Base-by-base conservation (phyloP, 2,113 vertebrate species). In the Lophius piscatorius region DNA sequence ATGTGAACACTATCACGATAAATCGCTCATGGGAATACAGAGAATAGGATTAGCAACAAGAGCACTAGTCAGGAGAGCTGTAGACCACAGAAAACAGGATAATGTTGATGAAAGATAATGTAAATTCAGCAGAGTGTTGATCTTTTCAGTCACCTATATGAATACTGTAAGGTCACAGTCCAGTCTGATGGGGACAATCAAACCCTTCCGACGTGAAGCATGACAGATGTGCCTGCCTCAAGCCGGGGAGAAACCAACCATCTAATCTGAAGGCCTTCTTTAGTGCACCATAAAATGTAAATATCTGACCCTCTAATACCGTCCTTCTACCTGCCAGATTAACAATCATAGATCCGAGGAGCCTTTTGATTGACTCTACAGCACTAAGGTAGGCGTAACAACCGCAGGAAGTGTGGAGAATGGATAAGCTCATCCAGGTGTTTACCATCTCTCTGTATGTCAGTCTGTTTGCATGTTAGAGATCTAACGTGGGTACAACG, bases 241-340 rank as follows among this genome's bases (percentile, higher is more conserved):
- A 35, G 58, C 42, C 58, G 20, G 9, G n/a, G 41, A 61, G 49
- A 70, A 55, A 41, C 41, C n/a, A 80, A 63, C 87, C 86, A 81
- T 46, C 51, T 86, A 88, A 91, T 92, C 82, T 63, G 11, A 82
- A 85, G 81, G 89, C 90, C 80, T 84, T 84, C 90, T 81, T 87
- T 87, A 87, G 84, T 64, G 67, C 88, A 87, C 91, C 91, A 81
- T 90, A 89, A 94, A 93, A 93, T 93, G 90, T 89, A 90, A 93
- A 94, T 92, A 79, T 9, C 74, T 79, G 84, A 72, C 81, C 71
- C 71, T 89, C 56, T 70, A 33, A 16, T 80, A 66, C 58, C 47
- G 41, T 90, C 87, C 86, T 87, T 86, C 86, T 80, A 76, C 66
- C 74, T 81, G 84, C 72, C 75, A 81, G 76, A 85, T 91, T 80